Conservation (phyloP, 2,797 vertebrate species). For the Dromococcyx pavoninus region DNA sequence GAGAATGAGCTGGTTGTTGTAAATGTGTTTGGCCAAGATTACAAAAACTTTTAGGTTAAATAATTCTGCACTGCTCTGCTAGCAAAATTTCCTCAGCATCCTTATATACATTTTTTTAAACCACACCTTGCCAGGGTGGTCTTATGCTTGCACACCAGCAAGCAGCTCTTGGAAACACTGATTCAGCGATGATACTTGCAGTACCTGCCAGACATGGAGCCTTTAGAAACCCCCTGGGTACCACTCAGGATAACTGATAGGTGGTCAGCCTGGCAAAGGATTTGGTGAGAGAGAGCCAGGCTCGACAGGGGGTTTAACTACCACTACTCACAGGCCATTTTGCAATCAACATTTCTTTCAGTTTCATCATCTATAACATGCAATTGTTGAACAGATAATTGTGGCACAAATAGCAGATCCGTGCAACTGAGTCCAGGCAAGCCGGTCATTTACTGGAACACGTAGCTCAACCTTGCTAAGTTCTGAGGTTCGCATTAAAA, state of each 20-base stretch:
- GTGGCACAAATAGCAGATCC: background rate
- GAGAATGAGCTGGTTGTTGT: background rate
- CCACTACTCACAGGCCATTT: background rate
- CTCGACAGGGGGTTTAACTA: background rate
- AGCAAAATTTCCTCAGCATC: background rate
- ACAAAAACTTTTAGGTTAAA: constrained; percentile 40
- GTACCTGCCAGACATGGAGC: background rate
- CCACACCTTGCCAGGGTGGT: constrained; percentile 38
- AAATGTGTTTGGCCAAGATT: constrained; percentile 29
- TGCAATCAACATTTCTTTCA: background rate
- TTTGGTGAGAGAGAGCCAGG: background rate
- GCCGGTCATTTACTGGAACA: background rate
- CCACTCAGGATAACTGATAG: rapidly evolving
- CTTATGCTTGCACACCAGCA: background rate
- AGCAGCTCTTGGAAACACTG: background rate
- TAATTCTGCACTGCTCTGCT: background rate
- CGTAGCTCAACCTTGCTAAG: background rate
- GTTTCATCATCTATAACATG: background rate
- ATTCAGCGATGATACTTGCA: background rate
- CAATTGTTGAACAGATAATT: background rate
- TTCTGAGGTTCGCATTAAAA: background rate
- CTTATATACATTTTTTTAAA: background rate
- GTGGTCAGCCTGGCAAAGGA: background rate
- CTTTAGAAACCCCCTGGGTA: background rate
- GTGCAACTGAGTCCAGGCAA: background rate